Conservation (phyloP, 1,140 invertebrate species). For the Octopus bimaculoides region DNA sequence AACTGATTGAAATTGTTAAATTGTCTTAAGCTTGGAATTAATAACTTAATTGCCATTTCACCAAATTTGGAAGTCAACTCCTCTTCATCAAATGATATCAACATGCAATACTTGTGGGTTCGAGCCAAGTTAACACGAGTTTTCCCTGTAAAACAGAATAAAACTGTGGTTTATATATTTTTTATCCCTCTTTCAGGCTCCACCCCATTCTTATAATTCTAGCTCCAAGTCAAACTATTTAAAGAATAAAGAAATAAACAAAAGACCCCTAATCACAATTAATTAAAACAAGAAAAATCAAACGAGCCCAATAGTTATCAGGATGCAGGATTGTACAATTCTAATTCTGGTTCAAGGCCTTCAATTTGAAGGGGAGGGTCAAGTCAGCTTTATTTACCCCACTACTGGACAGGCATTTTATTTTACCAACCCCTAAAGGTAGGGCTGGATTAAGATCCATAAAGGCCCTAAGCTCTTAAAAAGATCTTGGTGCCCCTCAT, state of each 20-base stretch:
- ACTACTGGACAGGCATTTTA: too few relatives aligned
- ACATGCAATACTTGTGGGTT: neutral
- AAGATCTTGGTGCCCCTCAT: too few relatives aligned
- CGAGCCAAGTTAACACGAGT: neutral
- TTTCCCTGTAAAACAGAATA: neutral
- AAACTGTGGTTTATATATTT: neutral
- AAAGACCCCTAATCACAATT: neutral
- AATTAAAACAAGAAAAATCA: neutral
- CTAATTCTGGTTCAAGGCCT: too few relatives aligned
- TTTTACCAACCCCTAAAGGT: too few relatives aligned
- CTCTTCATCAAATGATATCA: neutral
- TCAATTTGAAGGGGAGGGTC: too few relatives aligned
- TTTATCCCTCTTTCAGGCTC: neutral
- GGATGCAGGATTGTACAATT: neutral
- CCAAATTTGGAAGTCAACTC: neutral
- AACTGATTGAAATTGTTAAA: neutral
- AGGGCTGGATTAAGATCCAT: too few relatives aligned
- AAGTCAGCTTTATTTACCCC: too few relatives aligned
- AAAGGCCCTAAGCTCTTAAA: too few relatives aligned
- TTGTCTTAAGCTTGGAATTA: neutral
- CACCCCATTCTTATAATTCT: neutral
- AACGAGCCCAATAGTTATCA: slow-evolving; percentile 20
- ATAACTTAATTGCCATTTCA: neutral
- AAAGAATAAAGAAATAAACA: neutral
- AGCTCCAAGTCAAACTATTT: neutral